Percentiles rank a stretch among this genome's conserved stretches.
Evolutionary conservation across 1,140 invertebrate species (phyloP).

Genomic region (fruit fly (Drosophila melanogaster)): Release_6_plus_ISO1_MT NT_037436.4:21874501-21875000

Average conservation of each 20-base stretch:
- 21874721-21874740: background rate
- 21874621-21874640: background rate
- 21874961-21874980: too few relatives aligned
- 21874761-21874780: background rate
- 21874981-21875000: too few relatives aligned
- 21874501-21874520: constrained; percentile 56
- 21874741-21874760: background rate
- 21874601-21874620: background rate
- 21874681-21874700: constrained; percentile 23
- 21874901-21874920: too few relatives aligned
- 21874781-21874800: too few relatives aligned
- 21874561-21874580: constrained; percentile 41
- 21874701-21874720: constrained; percentile 18
- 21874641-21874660: constrained; percentile 7
- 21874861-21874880: too few relatives aligned
- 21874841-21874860: too few relatives aligned
- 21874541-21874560: constrained; percentile 22
- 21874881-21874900: too few relatives aligned
- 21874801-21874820: too few relatives aligned
- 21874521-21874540: constrained; percentile 60
- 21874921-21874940: too few relatives aligned
- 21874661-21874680: constrained; percentile 31
- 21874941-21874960: too few relatives aligned
- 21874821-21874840: too few relatives aligned
- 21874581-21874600: constrained; percentile 13